Base-by-base conservation (phyloP, 1,140 invertebrate species). In the Sycophaga agraensis region DNA sequence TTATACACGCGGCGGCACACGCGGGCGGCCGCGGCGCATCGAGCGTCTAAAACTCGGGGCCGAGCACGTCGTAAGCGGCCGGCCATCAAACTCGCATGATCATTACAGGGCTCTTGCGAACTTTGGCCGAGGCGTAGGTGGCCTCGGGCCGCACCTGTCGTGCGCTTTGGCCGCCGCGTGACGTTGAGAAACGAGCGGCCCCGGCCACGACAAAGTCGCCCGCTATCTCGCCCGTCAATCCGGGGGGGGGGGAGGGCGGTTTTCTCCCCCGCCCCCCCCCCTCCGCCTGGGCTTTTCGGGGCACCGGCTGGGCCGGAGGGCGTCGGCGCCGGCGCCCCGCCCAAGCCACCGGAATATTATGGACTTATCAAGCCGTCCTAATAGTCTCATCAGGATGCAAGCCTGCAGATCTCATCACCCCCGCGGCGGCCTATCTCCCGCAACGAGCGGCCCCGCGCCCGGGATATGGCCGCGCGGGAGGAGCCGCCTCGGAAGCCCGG, bases 331-430 rank as follows among this genome's bases (percentile, higher is more conserved):
- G n/a, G 37, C 37, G 21, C 14, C 2, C 35, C 1, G 39, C 46
- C n/a, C 48, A 40, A 68, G 72, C 68, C 70, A 73, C 68, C 70
- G 69, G 73, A 77, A 77, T 78, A 78, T 78, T 76, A 78, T 75
- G 70, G 73, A 77, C 76, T 77, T 78, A 78, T 78, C 76, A 77
- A 77, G 73, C 73, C 70, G 75, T 77, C 75, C 70, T 78, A 78
- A 78, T 78, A 76, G 76, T 77, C 76, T 78, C 76, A 78, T 78
- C 76, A 78, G 73, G 73, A 78, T 78, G 74, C 76, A 76, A 74
- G 72, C 73, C 73, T 74, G 75, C 73, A 76, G 76, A 78, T 77
- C 75, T 77, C 75, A 77, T 76, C 67, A 59, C 66, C 68, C 66
- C 65, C 64, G 42, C 17, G 4, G n/a, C 28, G 22, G 24, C 39